These are phyloP conservation scores for Myathropa florea DNA, from an alignment of 2,888 invertebrate species.

Conservation along the genomic window DNA sequence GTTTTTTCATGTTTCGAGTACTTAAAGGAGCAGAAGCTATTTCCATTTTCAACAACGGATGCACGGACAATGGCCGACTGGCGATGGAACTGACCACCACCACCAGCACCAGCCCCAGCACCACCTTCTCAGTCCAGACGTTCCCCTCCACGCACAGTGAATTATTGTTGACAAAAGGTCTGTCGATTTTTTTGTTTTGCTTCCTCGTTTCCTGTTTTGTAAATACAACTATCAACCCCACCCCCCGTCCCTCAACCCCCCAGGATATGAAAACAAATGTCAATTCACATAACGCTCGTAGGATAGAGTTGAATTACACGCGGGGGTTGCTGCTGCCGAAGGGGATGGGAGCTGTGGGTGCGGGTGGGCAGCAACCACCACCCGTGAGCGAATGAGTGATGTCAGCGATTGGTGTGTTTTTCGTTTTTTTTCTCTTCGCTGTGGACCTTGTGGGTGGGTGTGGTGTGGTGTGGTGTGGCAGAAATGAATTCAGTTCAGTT, in stretches of 20 bases:
- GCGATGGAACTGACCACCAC: not conserved
- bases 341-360: not conserved
- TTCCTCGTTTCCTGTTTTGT: conserved; percentile 1
- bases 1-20: conserved; percentile 20
- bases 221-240: not conserved
- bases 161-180: conserved; percentile 39
- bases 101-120: not conserved
- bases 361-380: not conserved
- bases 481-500: conserved; percentile 54
- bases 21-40: conserved; percentile 34
- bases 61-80: conserved; percentile 18
- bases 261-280: conserved; percentile 51
- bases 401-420: conserved; percentile 29
- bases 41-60: conserved; percentile 22
- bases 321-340: not conserved
- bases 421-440: not conserved
- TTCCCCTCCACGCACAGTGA: conserved; percentile 25
- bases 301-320: conserved; percentile 1
- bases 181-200: not conserved
- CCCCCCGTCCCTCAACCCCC: not conserved
- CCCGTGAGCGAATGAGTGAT: conserved; percentile 9
- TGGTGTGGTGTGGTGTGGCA: not conserved
- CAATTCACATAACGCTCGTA: conserved; percentile 34
- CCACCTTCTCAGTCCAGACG: not conserved
- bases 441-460: not conserved